Conservation (phyloP, 2,113 vertebrate species). For the Nibea coibor region DNA sequence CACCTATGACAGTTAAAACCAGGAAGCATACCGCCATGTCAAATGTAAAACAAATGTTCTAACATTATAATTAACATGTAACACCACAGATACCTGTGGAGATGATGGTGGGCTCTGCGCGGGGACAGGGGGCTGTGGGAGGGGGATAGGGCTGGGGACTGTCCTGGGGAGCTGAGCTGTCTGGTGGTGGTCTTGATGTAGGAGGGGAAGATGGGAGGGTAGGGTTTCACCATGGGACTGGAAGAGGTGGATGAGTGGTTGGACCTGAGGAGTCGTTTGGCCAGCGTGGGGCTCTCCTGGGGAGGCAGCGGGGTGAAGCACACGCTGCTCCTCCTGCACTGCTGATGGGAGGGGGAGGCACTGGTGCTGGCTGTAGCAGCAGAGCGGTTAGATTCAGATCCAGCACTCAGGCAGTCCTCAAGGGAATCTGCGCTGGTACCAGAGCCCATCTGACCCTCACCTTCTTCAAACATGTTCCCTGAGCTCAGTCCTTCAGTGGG, state of each 20-base stretch:
- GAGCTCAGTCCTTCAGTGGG: conserved; percentile 36
- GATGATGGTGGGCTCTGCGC: conserved; percentile 79
- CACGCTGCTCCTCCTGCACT: conserved; percentile 67
- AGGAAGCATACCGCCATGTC: not conserved
- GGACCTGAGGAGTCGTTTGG: conserved; percentile 84
- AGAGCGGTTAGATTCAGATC: conserved; percentile 43
- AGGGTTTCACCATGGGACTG: conserved; percentile 84
- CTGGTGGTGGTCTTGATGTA: conserved; percentile 97
- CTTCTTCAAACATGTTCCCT: conserved; percentile 47
- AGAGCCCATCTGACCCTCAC: conserved; percentile 46
- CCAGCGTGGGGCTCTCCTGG: conserved; percentile 81
- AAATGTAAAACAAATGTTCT: not conserved
- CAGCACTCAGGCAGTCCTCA: conserved; percentile 57
- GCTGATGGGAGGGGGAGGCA: conserved; percentile 15
- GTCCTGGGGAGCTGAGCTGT: conserved; percentile 93
- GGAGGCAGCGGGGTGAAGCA: conserved; percentile 53
- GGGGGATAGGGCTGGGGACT: conserved; percentile 88
- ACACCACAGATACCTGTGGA: conserved; percentile 69
- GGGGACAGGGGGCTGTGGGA: conserved; percentile 89
- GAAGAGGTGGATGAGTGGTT: conserved; percentile 46
- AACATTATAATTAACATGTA: not conserved
- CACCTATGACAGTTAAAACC: not conserved
- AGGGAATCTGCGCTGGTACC: conserved; percentile 72
- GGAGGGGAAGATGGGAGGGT: conserved; percentile 89
- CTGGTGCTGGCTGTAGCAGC: not conserved